Evolutionary conservation across 1,140 invertebrate species (phyloP), one percentile per base, ranked within the genome.

Genomic region (Cydia amplana): DNA sequence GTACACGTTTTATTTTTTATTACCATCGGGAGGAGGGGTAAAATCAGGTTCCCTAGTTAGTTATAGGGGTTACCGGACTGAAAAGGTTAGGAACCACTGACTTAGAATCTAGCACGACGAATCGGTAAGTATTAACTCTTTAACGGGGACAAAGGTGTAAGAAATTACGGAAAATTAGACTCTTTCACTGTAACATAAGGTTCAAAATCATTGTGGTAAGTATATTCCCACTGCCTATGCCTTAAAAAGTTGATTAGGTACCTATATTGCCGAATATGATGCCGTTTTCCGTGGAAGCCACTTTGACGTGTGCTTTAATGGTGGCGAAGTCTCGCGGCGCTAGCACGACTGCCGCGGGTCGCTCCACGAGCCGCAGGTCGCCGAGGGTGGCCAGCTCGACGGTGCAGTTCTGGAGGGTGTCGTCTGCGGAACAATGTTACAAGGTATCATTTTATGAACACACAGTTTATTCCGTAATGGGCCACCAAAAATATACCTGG

Each of bases 251-350:
- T 18, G 16, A 18, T 18, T 7, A 78, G 88, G 82, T 90, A 97
- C 97, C 97, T 85, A 99, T 99, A 90, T 99, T 99, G 76, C 99
- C 99, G 94, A 99, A 99, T 78, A 99, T 99, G 78, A 99, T 98
- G 73, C 98, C 99, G 93, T 99, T 99, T 93, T 99, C 99, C 10
- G 99, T 99, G 1, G 98, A 99, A 0, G 99, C 97, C 10, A 95
- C 95, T 93, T 99, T 99, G 12, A 98, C 98, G 89, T 98, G 99
- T 0, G 98, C 99, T 90, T 99, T 99, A 78, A 99, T 99, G 87
- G 99, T 98, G 80, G 98, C 97, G 92, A 99, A 99, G 93, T 99
- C 99, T 85, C 98, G 95, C 3, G 99, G 98, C 12, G 97, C 99
- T 55, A 99, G 93, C 46, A 99, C 98, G 55, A 99, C 96, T 3